These are phyloP conservation scores for Metridium senile DNA, from an alignment of 92 coral and sea anemone genomes.

Conservation along the genomic window DNA sequence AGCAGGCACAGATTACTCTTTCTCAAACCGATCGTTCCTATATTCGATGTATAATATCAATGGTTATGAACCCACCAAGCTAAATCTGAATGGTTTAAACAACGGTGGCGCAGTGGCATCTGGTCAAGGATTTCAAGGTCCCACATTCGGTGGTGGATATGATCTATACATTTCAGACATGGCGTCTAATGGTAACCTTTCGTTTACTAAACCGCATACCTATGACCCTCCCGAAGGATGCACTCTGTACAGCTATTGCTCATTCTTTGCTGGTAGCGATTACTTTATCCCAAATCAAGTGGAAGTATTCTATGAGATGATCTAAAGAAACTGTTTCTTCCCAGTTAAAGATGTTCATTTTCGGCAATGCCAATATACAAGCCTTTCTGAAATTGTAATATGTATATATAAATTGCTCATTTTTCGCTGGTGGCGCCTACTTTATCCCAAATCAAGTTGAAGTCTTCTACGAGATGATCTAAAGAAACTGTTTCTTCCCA, in stretches of 20 bases:
- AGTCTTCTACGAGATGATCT: background rate
- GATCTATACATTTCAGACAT: background rate
- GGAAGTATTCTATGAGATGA: conserved; percentile 1
- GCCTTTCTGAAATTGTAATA: no score
- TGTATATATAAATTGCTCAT: no score
- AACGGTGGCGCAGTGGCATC: background rate
- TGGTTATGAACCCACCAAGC: conserved; percentile 1
- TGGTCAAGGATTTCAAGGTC: background rate
- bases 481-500: background rate
- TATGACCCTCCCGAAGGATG: conserved; percentile 6
- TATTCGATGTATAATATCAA: conserved; percentile 12
- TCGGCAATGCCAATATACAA: no score
- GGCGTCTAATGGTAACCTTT: background rate
- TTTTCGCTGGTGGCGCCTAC: background rate
- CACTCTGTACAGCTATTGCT: background rate
- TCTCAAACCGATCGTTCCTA: background rate
- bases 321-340: background rate
- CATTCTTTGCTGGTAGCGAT: background rate
- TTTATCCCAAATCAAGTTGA: conserved; percentile 5
- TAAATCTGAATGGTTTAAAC: background rate
- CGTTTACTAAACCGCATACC: background rate
- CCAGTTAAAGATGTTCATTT: no score
- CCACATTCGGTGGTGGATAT: conserved; percentile 10
- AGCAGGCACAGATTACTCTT: background rate
- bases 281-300: background rate